Percentiles rank a stretch among this genome's conserved stretches.
phyloP scores from a whole-genome alignment of 2,113 vertebrate species.

The Semnopithecus entellus region DNA sequence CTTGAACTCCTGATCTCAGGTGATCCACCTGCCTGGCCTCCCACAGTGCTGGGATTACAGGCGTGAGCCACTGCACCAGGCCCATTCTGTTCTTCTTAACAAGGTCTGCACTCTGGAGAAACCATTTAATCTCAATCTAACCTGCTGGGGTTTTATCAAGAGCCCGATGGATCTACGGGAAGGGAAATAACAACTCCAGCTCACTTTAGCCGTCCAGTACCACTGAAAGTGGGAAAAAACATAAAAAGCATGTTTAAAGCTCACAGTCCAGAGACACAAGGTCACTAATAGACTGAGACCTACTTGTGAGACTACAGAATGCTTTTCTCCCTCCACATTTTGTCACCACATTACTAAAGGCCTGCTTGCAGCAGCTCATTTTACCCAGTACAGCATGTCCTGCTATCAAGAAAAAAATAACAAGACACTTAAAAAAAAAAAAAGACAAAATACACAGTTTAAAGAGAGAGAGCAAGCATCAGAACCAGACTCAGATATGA shows the following conservation, averaged over 20 bases:
- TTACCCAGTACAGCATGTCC: background rate
- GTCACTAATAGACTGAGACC: background rate
- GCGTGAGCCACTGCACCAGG: too few relatives aligned
- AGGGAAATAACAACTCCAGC: background rate
- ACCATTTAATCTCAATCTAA: background rate
- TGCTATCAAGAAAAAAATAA: background rate
- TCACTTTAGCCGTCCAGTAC: background rate
- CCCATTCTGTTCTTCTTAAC: background rate
- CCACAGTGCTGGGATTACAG: too few relatives aligned
- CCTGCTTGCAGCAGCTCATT: background rate
- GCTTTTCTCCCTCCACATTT: background rate
- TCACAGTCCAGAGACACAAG: background rate
- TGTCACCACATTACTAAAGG: background rate
- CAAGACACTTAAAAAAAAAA: background rate
- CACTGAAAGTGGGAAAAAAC: background rate
- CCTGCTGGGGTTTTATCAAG: background rate
- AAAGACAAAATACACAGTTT: background rate
- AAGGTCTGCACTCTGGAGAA: background rate
- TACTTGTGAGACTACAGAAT: background rate
- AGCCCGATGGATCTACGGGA: too few relatives aligned
- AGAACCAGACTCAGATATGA: background rate
- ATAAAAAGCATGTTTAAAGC: background rate
- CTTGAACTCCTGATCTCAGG: too few relatives aligned
- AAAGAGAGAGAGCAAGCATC: background rate
- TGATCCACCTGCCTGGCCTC: too few relatives aligned